Base-by-base conservation (phyloP, 2,888 invertebrate species). In the Thymelicus sylvestris region DNA sequence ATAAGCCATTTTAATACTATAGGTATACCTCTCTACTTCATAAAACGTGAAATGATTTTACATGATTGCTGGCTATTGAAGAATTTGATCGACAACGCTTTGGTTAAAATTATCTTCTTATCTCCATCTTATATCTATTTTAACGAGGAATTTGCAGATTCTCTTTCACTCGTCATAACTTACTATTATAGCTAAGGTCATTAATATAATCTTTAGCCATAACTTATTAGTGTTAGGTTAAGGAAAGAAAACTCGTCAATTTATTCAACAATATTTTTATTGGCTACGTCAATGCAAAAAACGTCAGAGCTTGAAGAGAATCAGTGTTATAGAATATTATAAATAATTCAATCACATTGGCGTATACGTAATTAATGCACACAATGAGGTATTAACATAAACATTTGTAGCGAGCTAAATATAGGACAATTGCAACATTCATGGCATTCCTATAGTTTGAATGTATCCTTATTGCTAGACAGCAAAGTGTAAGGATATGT, bases 341-440 rank as follows among this genome's bases (percentile, higher is more conserved):
- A 71, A 75, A 75, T 71, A 61, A 75, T 71, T 75, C 73, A 72
- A 69, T 52, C 52, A 70, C n/a, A 44, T 15, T 59, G 48, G 48
- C 44, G 61, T 67, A 69, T 55, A 71, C 62, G 66, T 71, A 73
- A 74, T 75, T 74, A 74, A 72, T 55, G 67, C 70, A 72, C 41
- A 75, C 74, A 76, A 74, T 78, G 73, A 72, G 57, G 48, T 66
- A 81, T 81, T 80, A 83, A 76, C 78, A 80, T 78, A 77, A 73
- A 75, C 75, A 75, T 74, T 77, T 70, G 74, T 75, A 63, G 70
- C 24, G 66, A 59, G 47, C 83, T 83, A 76, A 75, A 83, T 79
- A 79, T 70, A 80, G 84, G 80, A 85, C 86, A 85, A 85, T 83
- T 71, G 78, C 19, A 39, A 65, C 75, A 75, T 77, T 82, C 79